Base-by-base conservation (phyloP, 92 coral and sea anemone genomes). In the Paramuricea clavata region DNA sequence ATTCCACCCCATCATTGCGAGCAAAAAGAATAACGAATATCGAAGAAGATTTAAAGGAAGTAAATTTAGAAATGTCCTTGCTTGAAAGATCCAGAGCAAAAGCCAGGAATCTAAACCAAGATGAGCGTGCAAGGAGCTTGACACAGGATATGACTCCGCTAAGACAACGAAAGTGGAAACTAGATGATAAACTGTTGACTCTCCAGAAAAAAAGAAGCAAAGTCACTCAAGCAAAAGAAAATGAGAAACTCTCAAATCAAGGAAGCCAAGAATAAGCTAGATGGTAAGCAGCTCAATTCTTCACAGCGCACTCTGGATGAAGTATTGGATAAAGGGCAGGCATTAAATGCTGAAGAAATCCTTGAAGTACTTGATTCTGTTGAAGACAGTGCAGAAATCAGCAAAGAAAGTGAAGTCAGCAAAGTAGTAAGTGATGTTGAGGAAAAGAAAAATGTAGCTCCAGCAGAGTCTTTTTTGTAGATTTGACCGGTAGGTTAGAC, bases 1-100 rank as follows among this genome's bases (percentile, higher is more conserved):
- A 59, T 71, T 54, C 87, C 31, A 65, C 82, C 69, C 88, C 93
- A 81, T 73, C 88, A 25, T 54, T 90, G 88, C 85, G 91, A 13
- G 23, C 80, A 68, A 74, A 83, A 83, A 28, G 88, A 43, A 90
- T 87, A 54, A 56, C 57, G 61, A 85, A 87, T 69, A 60, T 87
- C 47, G 70, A 71, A 75, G 92, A 88, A 83, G 93, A 90, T 36
- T 78, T 39, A 39, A 4, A 39, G 44, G 44, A 39, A 39, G 44
- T 39, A 39, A 39, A 83, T 80, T 26, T 76, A 41, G 89, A 89
- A 89, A 76, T 89, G 85, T 21, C 85, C 19, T 64, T 83, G 67
- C 33, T 89, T 27, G 85, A 83, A 56, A 83, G 68, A 76, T 75
- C 85, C 49, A 60, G 92, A 89, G 49, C 33, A 26, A 83, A 89